phyloP scores from a whole-genome alignment of 2,888 invertebrate genomes.

The Crocallis elinguaria region DNA sequence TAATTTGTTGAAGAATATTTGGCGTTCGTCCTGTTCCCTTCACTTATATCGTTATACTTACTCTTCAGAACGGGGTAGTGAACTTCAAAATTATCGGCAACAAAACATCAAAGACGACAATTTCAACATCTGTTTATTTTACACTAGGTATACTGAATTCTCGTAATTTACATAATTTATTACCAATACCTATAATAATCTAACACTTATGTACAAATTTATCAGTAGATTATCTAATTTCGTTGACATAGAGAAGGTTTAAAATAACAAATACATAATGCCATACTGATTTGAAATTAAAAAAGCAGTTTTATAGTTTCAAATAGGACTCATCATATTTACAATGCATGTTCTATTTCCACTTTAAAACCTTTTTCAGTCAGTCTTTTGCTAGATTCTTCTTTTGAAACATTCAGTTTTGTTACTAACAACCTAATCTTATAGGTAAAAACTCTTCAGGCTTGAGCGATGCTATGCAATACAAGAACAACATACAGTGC shows the following conservation, averaged over 20 bases:
- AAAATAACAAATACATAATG: constrained; percentile 12
- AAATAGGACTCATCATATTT: constrained; percentile 38
- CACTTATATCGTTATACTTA: no score
- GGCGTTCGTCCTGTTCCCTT: no score
- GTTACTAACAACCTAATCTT: constrained; percentile 9
- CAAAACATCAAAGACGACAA: neutral
- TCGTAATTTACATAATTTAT: constrained; percentile 28
- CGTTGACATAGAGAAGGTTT: constrained; percentile 35
- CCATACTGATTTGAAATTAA: constrained; percentile 4
- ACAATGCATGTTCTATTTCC: constrained; percentile 40
- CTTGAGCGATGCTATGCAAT: neutral
- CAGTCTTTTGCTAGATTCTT: constrained; percentile 74
- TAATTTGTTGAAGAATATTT: no score
- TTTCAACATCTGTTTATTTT: constrained; percentile 39
- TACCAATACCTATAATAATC: constrained; percentile 23
- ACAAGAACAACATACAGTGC: neutral
- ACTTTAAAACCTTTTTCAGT: constrained; percentile 53
- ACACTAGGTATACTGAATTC: constrained; percentile 28
- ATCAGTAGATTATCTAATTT: constrained; percentile 23
- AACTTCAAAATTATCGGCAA: neutral
- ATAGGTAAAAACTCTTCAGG: neutral
- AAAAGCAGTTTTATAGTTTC: constrained; percentile 7
- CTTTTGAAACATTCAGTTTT: constrained; percentile 30
- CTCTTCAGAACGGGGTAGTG: no score
- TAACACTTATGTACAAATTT: constrained; percentile 28